Evolutionary conservation across 2,797 vertebrate species (phyloP), one percentile per base, ranked within the genome.

Genomic region (Falco naumanni): DNA sequence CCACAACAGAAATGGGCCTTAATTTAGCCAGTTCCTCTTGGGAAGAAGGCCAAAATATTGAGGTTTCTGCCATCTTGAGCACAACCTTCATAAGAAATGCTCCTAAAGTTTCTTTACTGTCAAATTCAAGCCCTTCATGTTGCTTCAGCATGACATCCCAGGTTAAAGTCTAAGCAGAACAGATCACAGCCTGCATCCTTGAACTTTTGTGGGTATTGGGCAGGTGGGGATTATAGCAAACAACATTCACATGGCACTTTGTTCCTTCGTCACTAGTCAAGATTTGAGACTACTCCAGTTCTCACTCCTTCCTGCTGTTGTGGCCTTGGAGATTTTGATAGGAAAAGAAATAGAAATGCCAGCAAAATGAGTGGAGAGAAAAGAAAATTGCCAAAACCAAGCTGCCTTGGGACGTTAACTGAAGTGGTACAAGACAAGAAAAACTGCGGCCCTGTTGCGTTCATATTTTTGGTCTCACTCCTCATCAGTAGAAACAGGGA

Each of bases 1-100:
- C 87, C 95, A 96, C 90, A 96, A 84, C 76, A 86, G 93, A 96
- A 96, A 96, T 29, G 77, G 64, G 69, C 69, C 93, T 96, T 96
- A 93, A 96, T 97, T 96, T 95, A 96, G 89, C 75, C 76, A 90
- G 93, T 96, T 97, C 95, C 95, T 91, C 79, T 96, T 79, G 91
- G 95, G 93, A 96, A 94, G 79, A 88, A 5, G 3, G 94, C 94
- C 97, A 96, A 86, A 92, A 92, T 53, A 83, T 78, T 97, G 95
- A 96, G 95, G 89, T 96, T 97, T 95, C 84, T 95, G 79, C 89
- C 92, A 92, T 97, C 89, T 93, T 94, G 82, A 95, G 53, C 59
- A 87, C 63, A 95, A 72, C 51, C 37, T 83, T 92, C 70, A 14
- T 45, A 78, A 93, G 72, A 95, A 90, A 80, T 81, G 8, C 26